Evolutionary conservation across 2,113 vertebrate genomes (phyloP).

Genomic region (Odobenus rosmarus): DNA sequence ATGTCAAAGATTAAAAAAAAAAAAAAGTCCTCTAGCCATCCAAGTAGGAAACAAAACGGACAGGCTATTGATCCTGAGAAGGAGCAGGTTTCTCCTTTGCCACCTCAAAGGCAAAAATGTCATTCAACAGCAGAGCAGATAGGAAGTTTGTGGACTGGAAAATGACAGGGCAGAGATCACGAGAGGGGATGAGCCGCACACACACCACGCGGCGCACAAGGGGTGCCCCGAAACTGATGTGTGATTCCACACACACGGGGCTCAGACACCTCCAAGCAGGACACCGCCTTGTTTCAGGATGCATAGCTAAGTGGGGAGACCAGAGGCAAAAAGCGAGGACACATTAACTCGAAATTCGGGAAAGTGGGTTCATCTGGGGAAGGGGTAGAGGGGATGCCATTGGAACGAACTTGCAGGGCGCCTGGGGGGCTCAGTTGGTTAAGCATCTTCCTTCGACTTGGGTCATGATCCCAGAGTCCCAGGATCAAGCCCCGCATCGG

Average conservation of each 20-base stretch:
- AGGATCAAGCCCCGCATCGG: background rate
- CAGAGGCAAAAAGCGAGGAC: background rate
- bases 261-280: background rate
- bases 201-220: too few relatives aligned
- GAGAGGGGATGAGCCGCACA: background rate
- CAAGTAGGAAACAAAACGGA: conserved; percentile 20
- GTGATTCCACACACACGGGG: background rate
- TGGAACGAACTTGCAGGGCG: background rate
- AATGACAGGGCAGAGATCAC: background rate
- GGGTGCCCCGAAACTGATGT: background rate
- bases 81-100: background rate
- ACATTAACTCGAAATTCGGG: background rate
- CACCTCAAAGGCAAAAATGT: background rate
- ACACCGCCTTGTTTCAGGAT: background rate
- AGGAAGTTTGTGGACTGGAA: background rate
- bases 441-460: background rate
- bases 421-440: background rate
- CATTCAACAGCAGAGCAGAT: background rate
- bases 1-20: background rate
- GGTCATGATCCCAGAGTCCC: background rate
- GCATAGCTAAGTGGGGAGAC: background rate
- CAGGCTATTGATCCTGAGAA: background rate
- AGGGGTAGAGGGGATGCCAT: background rate
- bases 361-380: background rate
- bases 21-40: background rate